Evolutionary conservation across 2,888 invertebrate species (phyloP), one percentile per base, ranked within the genome.

Genomic region (Sphaeridia pumilis): DNA sequence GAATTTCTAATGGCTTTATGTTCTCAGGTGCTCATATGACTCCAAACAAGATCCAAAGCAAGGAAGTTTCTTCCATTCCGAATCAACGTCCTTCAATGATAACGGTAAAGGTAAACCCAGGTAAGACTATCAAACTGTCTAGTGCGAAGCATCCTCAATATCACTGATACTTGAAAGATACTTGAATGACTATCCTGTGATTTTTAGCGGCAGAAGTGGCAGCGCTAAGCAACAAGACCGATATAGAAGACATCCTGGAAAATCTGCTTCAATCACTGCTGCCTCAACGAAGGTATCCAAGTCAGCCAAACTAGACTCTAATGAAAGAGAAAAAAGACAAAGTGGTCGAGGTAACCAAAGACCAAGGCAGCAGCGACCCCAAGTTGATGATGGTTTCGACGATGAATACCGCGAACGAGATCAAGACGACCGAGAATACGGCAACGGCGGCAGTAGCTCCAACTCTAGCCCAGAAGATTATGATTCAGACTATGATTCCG

Each of bases 1-100:
- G 7, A 24, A 24, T 45, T 45, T 5, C 3, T 5, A 45, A 4
- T 22, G 3, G 2, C 20, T 35, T 26, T 27, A 26, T 27, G 10
- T 17, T 34, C 24, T 46, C 41, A 52, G 52, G 14, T 88, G 87
- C 67, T 82, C 83, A 0, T 88, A 85, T 69, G 80, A 82, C 10
- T 79, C 81, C 1, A 62, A 64, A 22, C 56, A 52, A 3, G 78
- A 80, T 57, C 84, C 84, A 0, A 64, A 65, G 20, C 52, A 62
- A 27, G 63, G 63, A 14, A 60, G 59, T 20, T 67, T 65, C 49
- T 67, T 65, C 59, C 63, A 64, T 25, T 65, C 66, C 10, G 52
- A 54, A 26, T 63, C 62, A 38, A 56, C 57, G 14, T 62, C 64
- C 22, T 64, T 52, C 48, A 60, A 52, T 49, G 64, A 64, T 47